phyloP scores from a whole-genome alignment of 1,140 invertebrate species.

The Bathynomus jamesi region DNA sequence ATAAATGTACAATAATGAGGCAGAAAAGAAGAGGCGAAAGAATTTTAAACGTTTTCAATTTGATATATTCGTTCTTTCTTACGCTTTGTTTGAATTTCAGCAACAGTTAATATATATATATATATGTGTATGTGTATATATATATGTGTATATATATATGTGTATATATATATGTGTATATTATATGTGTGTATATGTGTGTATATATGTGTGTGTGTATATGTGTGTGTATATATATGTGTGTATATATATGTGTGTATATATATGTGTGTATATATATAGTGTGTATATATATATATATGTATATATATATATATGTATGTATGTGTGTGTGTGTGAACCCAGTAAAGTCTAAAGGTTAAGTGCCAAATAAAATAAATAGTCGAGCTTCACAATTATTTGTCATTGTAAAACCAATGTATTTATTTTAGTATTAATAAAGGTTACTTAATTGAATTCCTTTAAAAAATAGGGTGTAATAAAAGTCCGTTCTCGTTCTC shows the following conservation, averaged over 20 bases:
- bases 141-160: background rate
- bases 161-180: background rate
- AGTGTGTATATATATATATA: background rate
- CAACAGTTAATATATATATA: background rate
- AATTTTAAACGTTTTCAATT: too few species aligned
- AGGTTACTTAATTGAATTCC: too few species aligned
- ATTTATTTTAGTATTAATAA: too few species aligned
- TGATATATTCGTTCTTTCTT: too few species aligned
- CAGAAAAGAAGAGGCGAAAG: too few species aligned
- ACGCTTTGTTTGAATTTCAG: too few species aligned
- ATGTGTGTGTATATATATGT: background rate
- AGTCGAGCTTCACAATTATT: too few species aligned
- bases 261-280: background rate
- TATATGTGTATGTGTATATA: background rate
- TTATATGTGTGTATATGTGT: background rate
- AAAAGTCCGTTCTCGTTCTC: too few species aligned
- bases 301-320: background rate
- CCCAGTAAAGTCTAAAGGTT: background rate
- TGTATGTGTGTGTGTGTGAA: background rate
- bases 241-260: background rate
- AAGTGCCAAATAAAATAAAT: too few species aligned
- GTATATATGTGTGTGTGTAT: background rate
- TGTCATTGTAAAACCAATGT: too few species aligned
- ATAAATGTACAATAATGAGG: too few species aligned
- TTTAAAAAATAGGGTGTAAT: too few species aligned